A percentile compares a stretch with the other conserved stretches of the same genome.
phyloP scores from a whole-genome alignment of 2,113 vertebrate genomes.

The Camelus dromedarius region DNA sequence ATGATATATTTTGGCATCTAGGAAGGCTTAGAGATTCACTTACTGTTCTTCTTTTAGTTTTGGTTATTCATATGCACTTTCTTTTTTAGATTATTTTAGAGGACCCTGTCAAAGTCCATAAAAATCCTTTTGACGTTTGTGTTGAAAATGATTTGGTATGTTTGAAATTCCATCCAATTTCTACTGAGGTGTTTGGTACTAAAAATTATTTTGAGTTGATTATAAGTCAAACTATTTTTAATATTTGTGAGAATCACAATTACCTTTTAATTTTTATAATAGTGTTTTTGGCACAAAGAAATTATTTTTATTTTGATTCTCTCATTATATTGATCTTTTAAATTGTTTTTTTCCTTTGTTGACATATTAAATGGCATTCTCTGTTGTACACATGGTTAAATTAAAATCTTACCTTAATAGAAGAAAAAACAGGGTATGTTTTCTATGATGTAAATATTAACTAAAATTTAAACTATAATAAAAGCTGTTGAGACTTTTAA shows the following conservation, averaged over 20 bases:
- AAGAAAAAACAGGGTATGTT: neutral
- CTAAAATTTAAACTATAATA: neutral
- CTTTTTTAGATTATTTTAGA: conserved; percentile 59
- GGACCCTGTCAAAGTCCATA: conserved; percentile 36
- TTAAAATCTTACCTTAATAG: neutral
- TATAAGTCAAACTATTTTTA: neutral
- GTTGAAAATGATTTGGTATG: conserved; percentile 11
- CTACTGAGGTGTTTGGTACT: conserved; percentile 3
- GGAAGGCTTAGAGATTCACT: neutral
- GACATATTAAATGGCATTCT: neutral
- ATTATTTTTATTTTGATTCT: conserved; percentile 45
- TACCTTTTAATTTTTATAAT: neutral
- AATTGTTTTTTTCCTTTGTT: neutral
- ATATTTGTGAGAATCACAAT: neutral
- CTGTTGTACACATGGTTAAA: neutral
- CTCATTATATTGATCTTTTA: neutral
- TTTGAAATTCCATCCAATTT: conserved; percentile 52
- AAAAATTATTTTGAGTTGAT: neutral
- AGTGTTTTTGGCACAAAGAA: neutral
- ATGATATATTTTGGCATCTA: neutral
- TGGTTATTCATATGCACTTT: conserved; percentile 44
- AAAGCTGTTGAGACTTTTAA: neutral
- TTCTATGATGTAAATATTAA: neutral
- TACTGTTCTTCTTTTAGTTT: conserved; percentile 41
- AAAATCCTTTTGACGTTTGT: conserved; percentile 42